Evolutionary conservation across 1,140 invertebrate genomes (phyloP).

Genomic region (Pollicipes pollicipes): DNA sequence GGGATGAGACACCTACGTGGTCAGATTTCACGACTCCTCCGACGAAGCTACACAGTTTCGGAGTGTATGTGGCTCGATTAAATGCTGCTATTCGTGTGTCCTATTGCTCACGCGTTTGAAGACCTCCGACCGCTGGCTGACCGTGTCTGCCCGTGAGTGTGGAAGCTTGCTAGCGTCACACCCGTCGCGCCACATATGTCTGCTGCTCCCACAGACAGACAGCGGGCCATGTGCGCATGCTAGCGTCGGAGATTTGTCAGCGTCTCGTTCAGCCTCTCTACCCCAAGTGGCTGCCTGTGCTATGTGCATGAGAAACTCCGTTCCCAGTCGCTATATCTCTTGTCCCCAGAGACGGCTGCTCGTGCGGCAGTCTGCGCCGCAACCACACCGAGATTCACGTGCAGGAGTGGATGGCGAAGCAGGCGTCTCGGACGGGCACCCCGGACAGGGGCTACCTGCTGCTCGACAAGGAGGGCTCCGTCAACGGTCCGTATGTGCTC

Average conservation of each 20-base stretch:
- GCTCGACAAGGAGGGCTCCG: slow-evolving; percentile 4
- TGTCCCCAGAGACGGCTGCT: background rate
- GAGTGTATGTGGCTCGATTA: too few relatives aligned
- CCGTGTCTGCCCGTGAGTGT: too few relatives aligned
- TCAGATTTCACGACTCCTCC: too few relatives aligned
- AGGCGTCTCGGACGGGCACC: background rate
- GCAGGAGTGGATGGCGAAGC: background rate
- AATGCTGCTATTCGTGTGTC: too few relatives aligned
- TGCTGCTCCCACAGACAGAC: slow-evolving; percentile 1
- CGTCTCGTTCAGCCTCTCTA: slow-evolving; percentile 8
- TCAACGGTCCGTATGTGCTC: too few relatives aligned
- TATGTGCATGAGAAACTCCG: too few relatives aligned
- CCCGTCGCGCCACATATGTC: background rate
- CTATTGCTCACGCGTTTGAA: too few relatives aligned
- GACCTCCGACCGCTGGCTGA: too few relatives aligned
- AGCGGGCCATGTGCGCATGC: too few relatives aligned
- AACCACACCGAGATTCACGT: background rate
- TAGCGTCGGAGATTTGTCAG: too few relatives aligned
- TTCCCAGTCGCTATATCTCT: slow-evolving; percentile 1
- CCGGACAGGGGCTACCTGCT: background rate
- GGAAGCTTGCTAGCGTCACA: background rate
- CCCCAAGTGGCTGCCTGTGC: slow-evolving; percentile 4
- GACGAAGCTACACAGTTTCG: too few relatives aligned
- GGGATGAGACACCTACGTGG: too few relatives aligned
- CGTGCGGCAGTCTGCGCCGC: background rate